Percentiles rank a stretch among this genome's conserved stretches.
These are phyloP conservation scores for Drosophila tanythrix DNA, from an alignment of 2,888 invertebrate species.

Conservation along the genomic window DNA sequence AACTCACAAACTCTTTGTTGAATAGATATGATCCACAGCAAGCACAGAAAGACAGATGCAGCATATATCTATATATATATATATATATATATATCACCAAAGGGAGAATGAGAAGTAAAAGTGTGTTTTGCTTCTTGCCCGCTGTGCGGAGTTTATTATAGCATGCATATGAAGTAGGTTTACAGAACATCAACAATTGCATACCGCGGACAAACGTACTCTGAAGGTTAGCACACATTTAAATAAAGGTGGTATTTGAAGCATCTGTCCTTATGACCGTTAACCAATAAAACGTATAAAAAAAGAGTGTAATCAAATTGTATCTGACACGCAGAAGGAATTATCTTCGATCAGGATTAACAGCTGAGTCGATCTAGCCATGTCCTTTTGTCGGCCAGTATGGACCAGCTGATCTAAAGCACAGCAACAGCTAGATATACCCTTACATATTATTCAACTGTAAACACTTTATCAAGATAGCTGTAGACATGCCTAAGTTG, in stretches of 20 bases:
- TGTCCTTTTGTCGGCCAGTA: not conserved
- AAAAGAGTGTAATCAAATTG: not conserved
- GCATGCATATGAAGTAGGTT: not conserved
- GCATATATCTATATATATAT: too few relatives aligned
- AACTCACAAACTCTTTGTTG: not conserved
- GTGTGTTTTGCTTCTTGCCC: not conserved
- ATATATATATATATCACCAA: not conserved
- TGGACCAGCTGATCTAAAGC: too few relatives aligned
- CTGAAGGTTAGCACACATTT: not conserved
- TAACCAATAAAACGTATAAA: not conserved
- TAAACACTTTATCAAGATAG: not conserved
- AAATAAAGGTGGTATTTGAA: not conserved
- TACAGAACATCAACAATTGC: not conserved
- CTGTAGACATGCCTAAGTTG: not conserved
- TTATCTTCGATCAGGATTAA: not conserved
- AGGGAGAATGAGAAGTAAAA: not conserved
- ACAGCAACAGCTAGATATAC: not conserved
- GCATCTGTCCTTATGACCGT: not conserved
- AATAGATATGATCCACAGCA: conserved; percentile 9
- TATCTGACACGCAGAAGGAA: not conserved
- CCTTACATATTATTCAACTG: not conserved
- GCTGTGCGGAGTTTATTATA: not conserved
- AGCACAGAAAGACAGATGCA: too few relatives aligned
- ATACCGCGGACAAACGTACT: not conserved
- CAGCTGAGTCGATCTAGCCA: not conserved